Evolutionary conservation across 2,888 invertebrate genomes (phyloP).

Genomic region (Leucania comma): DNA sequence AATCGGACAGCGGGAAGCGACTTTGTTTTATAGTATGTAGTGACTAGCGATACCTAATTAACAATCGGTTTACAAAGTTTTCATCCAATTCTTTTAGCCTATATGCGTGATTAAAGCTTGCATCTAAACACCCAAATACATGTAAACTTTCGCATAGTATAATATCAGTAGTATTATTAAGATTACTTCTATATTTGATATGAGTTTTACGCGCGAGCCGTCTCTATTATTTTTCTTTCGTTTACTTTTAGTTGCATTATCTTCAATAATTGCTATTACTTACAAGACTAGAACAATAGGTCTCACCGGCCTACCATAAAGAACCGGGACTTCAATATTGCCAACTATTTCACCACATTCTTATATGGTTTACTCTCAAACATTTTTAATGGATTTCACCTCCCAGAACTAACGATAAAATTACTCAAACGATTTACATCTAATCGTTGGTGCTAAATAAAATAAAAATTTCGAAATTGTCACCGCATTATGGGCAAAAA

Average conservation of each 20-base stretch:
- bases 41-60: too few relatives aligned
- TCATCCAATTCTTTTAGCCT: too few relatives aligned
- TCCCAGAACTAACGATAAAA: slow-evolving; percentile 17
- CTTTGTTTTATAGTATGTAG: too few relatives aligned
- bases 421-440: slow-evolving; percentile 37
- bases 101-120: too few relatives aligned
- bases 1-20: too few relatives aligned
- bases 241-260: too few relatives aligned
- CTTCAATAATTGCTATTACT: slow-evolving; percentile 9
- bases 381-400: slow-evolving; percentile 30
- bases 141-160: too few relatives aligned
- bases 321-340: slow-evolving; percentile 13
- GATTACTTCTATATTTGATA: background rate
- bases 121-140: too few relatives aligned
- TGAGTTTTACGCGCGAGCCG: background rate
- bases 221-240: background rate
- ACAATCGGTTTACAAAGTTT: too few relatives aligned
- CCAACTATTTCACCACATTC: slow-evolving; percentile 42
- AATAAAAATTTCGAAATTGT: slow-evolving; percentile 34
- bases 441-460: slow-evolving; percentile 19
- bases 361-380: slow-evolving; percentile 32
- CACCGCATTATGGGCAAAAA: slow-evolving; percentile 41
- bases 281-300: slow-evolving; percentile 15
- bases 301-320: slow-evolving; percentile 11
- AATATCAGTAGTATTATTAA: too few relatives aligned